These are phyloP conservation scores for Pygoscelis adeliae DNA, from an alignment of 2,113 vertebrate species.

Conservation along the genomic window DNA sequence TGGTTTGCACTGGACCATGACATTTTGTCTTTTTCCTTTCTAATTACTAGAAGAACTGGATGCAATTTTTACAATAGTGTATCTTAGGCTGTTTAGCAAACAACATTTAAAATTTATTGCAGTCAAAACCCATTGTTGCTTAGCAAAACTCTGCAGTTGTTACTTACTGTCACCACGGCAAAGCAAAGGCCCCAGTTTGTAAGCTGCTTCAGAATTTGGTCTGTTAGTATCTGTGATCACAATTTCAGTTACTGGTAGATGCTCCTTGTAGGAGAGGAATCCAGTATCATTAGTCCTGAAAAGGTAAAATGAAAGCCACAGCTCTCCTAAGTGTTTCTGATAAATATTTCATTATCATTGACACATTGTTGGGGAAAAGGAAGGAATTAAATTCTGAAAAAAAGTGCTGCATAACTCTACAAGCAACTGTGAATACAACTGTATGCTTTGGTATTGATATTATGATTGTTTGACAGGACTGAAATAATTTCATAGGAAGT, in stretches of 20 bases:
- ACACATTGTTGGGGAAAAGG: background rate
- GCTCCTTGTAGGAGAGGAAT: slow-evolving; percentile 87
- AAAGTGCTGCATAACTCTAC: background rate
- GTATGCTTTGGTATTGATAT: background rate
- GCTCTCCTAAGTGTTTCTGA: background rate
- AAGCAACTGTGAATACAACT: background rate
- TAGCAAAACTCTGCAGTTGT: background rate
- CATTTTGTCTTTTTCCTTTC: background rate
- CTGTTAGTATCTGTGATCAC: slow-evolving; percentile 87
- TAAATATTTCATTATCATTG: background rate
- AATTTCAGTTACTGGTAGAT: slow-evolving; percentile 86
- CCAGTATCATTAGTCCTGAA: slow-evolving; percentile 89
- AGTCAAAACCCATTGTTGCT: background rate
- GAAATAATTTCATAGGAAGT: background rate
- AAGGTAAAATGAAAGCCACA: slow-evolving; percentile 13
- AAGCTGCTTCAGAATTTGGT: slow-evolving; percentile 85
- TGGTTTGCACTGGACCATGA: background rate
- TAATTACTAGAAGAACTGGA: background rate
- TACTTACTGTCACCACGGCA: slow-evolving; percentile 94
- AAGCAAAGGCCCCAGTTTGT: slow-evolving; percentile 86
- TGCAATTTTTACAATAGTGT: background rate
- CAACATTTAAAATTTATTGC: background rate
- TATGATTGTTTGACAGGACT: background rate
- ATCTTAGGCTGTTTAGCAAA: background rate
- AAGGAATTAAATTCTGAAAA: background rate